These are phyloP conservation scores for Myrmophylax atrothorax DNA, from an alignment of 2,113 vertebrate species.

Conservation along the genomic window DNA sequence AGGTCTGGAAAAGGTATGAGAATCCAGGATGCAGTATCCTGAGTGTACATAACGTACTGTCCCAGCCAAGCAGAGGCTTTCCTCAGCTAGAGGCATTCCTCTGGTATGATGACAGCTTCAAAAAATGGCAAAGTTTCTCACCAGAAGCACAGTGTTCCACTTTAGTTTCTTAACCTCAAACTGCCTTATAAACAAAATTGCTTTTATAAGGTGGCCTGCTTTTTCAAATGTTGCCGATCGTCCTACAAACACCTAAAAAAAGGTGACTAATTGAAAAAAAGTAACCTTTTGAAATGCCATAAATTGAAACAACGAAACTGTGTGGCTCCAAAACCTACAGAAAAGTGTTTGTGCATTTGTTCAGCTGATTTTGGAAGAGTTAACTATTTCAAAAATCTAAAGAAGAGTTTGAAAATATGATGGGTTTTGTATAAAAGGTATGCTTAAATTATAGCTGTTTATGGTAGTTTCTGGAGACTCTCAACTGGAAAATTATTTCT, in stretches of 20 bases:
- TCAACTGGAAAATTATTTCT: not conserved
- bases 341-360: not conserved
- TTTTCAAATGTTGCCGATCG: not conserved
- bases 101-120: not conserved
- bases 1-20: not conserved
- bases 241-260: not conserved
- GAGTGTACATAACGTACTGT: not conserved
- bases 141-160: not conserved
- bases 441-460: not conserved
- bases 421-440: not conserved
- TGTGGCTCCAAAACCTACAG: not conserved
- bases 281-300: not conserved
- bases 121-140: not conserved
- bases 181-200: not conserved
- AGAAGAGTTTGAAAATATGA: not conserved
- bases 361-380: not conserved
- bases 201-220: not conserved
- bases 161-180: not conserved
- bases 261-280: not conserved
- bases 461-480: not conserved
- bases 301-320: not conserved
- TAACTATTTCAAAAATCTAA: not conserved
- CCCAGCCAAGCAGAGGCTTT: not conserved
- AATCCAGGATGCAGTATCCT: not conserved
- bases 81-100: fast-evolving